Evolutionary conservation across 2,888 invertebrate genomes (phyloP).

Genomic region (Cryptocheilus praepositus): DNA sequence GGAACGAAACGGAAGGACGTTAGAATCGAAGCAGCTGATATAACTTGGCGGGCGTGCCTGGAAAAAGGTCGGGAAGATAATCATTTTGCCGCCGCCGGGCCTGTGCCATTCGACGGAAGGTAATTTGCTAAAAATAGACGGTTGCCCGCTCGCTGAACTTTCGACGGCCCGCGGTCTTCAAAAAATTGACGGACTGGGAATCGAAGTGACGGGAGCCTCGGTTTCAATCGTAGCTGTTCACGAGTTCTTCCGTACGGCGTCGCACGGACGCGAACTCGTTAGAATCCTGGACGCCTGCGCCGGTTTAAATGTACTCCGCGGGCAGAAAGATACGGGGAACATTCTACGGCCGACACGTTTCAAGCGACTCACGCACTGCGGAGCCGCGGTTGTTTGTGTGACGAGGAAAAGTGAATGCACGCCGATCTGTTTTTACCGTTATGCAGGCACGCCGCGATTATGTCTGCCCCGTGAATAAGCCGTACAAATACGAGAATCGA

Average conservation of each 20-base stretch:
- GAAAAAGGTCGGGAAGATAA: neutral
- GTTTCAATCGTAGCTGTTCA: neutral
- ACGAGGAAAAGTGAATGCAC: constrained; percentile 58
- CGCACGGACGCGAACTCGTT: too few species aligned
- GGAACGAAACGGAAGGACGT: constrained; percentile 37
- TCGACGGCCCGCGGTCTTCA: neutral
- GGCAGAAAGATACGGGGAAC: neutral
- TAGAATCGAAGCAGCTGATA: neutral
- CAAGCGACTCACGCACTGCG: constrained; percentile 19
- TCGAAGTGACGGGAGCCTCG: neutral
- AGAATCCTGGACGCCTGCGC: too few species aligned
- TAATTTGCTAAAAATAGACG: neutral
- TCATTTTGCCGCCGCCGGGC: too few species aligned
- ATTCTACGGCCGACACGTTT: constrained; percentile 3
- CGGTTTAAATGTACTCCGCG: too few species aligned
- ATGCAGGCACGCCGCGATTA: constrained; percentile 53
- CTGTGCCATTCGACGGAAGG: too few species aligned
- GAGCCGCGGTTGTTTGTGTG: constrained; percentile 18
- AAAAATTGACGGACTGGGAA: neutral
- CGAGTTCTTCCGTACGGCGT: too few species aligned
- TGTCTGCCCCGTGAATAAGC: constrained; percentile 54
- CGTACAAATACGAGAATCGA: constrained; percentile 50
- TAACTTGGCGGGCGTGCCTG: neutral
- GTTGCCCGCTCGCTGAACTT: too few species aligned
- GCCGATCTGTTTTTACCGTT: constrained; percentile 59